Conservation (phyloP, 1,140 invertebrate species). For the Hormaphis cornu region DNA sequence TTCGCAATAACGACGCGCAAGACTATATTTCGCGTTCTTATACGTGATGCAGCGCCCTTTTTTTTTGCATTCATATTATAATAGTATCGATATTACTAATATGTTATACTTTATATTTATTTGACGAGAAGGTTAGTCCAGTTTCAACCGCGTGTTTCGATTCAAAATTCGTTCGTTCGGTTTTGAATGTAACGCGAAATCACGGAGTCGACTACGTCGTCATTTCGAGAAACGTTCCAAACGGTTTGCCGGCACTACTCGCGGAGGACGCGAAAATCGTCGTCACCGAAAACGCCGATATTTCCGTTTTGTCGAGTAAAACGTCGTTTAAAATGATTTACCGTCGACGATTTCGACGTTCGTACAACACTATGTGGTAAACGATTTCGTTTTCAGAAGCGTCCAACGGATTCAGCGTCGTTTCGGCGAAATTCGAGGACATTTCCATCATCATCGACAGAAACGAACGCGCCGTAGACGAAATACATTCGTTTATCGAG, state of each 20-base stretch:
- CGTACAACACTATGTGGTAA: no score
- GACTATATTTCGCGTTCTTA: no score
- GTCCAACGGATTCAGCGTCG: background rate
- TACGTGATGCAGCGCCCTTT: no score
- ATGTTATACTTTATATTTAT: background rate
- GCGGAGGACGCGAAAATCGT: background rate
- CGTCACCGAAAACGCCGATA: background rate
- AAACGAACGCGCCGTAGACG: background rate
- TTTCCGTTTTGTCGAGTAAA: constrained; percentile 17
- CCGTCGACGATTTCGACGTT: background rate
- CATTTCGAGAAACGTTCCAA: background rate
- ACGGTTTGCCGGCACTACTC: constrained; percentile 5
- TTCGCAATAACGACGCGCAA: no score
- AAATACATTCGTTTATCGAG: background rate
- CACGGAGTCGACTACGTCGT: background rate
- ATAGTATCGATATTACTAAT: no score
- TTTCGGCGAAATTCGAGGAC: constrained; percentile 7
- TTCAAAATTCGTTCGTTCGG: constrained; percentile 3
- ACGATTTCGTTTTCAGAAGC: background rate
- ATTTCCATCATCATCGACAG: background rate
- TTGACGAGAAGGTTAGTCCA: constrained; percentile 1
- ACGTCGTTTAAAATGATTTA: no score
- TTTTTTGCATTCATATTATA: background rate
- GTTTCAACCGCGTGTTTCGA: background rate
- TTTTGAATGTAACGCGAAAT: background rate